A percentile compares a stretch with the other conserved stretches of the same genome.
phyloP scores from a whole-genome alignment of 2,113 vertebrate species.

The Cebidichthys violaceus region DNA sequence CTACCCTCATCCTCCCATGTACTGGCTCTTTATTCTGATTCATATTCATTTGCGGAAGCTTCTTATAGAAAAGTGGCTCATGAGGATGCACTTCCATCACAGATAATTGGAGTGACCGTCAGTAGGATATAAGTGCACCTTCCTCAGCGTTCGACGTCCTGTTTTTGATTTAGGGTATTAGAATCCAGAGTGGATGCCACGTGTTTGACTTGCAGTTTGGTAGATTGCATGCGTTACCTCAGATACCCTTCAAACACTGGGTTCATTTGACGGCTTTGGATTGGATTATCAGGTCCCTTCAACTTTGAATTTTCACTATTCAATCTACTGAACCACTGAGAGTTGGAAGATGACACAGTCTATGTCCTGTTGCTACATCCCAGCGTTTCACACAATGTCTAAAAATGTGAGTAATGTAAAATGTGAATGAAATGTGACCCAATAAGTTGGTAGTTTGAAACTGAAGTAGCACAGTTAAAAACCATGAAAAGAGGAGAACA shows the following conservation, averaged over 20 bases:
- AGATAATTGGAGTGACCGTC: slow-evolving; percentile 73
- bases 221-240: not conserved
- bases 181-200: slow-evolving; percentile 28
- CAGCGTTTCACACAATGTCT: not conserved
- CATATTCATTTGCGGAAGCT: slow-evolving; percentile 56
- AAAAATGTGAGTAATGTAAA: not conserved
- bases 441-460: not conserved
- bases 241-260: not conserved
- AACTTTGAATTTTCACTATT: slow-evolving; percentile 5
- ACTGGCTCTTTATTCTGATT: slow-evolving; percentile 48
- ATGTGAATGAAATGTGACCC: not conserved
- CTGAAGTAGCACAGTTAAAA: not conserved
- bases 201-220: slow-evolving; percentile 40
- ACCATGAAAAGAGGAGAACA: not conserved
- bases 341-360: too few species aligned
- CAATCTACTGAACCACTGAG: not conserved
- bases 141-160: slow-evolving; percentile 12
- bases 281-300: not conserved
- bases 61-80: slow-evolving; percentile 31
- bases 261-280: slow-evolving; percentile 32
- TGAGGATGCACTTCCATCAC: slow-evolving; percentile 49
- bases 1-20: slow-evolving; percentile 23
- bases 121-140: slow-evolving; percentile 26
- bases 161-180: slow-evolving; percentile 32
- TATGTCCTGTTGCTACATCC: not conserved